Evolutionary conservation across 2,888 invertebrate genomes (phyloP).

Genomic region (Pharmacophagus antenor): DNA sequence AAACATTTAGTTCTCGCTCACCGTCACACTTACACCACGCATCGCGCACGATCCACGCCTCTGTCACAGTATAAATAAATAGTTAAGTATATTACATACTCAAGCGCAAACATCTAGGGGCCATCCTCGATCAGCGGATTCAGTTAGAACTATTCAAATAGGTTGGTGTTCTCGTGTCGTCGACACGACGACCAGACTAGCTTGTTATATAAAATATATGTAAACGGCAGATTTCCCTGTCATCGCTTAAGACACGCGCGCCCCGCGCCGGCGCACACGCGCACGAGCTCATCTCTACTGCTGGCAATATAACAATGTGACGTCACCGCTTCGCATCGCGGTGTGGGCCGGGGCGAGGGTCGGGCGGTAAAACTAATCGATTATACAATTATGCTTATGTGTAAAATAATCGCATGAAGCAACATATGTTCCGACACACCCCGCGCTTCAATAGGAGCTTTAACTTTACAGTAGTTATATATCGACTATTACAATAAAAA

Average conservation of each 20-base stretch:
- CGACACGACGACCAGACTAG: conserved; percentile 47
- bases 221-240: conserved; percentile 52
- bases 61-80: conserved; percentile 74
- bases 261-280: conserved; percentile 24
- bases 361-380: conserved; percentile 28
- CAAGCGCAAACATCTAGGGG: conserved; percentile 69
- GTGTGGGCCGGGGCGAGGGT: conserved; percentile 14
- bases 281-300: neutral
- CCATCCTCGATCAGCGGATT: conserved; percentile 63
- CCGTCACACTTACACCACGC: conserved; percentile 51
- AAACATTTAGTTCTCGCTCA: conserved; percentile 72
- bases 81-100: conserved; percentile 65
- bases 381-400: conserved; percentile 32
- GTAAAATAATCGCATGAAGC: conserved; percentile 33
- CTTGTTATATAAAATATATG: conserved; percentile 44
- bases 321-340: neutral
- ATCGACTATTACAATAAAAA: conserved; percentile 39
- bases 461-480: conserved; percentile 29
- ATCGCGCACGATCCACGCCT: conserved; percentile 44
- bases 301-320: neutral
- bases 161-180: conserved; percentile 55
- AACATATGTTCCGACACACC: conserved; percentile 10
- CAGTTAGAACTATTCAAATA: conserved; percentile 55
- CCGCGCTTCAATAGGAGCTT: conserved; percentile 27
- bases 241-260: conserved; percentile 32